Conservation (phyloP, 2,888 invertebrate genomes). For the Cephus runcator region DNA sequence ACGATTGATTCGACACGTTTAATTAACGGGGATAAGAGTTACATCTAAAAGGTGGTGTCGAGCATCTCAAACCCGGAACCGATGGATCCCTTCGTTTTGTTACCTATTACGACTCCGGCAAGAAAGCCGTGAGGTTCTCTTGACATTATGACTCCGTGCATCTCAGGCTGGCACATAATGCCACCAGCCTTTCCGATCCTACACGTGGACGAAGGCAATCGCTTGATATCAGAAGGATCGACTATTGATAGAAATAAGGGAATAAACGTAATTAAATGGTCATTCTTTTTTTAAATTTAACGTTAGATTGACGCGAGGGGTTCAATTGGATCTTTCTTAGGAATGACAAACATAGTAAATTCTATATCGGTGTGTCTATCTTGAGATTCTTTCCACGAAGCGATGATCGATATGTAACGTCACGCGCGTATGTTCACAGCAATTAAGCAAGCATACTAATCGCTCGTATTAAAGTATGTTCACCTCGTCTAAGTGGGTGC, state of each 20-base stretch:
- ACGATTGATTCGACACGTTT: constrained; percentile 1
- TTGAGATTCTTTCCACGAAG: background rate
- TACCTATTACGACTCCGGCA: background rate
- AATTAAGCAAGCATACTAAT: constrained; percentile 64
- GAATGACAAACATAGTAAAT: background rate
- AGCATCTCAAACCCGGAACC: background rate
- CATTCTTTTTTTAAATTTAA: too few relatives aligned
- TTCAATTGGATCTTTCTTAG: background rate
- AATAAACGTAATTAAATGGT: background rate
- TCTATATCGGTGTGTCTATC: background rate
- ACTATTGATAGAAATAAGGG: background rate
- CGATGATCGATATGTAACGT: constrained; percentile 57
- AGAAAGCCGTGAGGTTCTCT: background rate
- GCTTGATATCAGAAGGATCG: background rate
- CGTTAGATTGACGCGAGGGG: background rate
- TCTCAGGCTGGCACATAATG: background rate
- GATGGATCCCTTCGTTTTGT: background rate
- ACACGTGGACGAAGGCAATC: background rate
- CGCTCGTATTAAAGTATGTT: constrained; percentile 58
- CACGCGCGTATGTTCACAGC: constrained; percentile 58
- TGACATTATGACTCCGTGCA: constrained; percentile 1
- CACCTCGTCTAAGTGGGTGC: constrained; percentile 60
- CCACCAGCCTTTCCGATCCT: background rate
- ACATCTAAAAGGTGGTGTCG: background rate
- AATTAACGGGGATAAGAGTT: background rate